These are phyloP conservation scores for Nestor notabilis DNA, from an alignment of 2,113 vertebrate species.

Conservation along the genomic window DNA sequence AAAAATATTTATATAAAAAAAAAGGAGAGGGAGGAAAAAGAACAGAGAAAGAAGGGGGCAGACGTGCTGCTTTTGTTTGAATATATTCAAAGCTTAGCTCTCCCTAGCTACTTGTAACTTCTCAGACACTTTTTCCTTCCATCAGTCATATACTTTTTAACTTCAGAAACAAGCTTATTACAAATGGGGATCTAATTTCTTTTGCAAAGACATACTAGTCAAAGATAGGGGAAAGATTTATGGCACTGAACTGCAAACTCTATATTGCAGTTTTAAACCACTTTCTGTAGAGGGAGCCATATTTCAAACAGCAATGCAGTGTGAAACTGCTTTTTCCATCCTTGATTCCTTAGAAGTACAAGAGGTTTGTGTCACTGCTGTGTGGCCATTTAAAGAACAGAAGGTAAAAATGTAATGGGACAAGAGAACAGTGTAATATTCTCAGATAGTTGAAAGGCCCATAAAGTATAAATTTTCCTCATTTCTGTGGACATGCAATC, in stretches of 20 bases:
- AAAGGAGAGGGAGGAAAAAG: background rate
- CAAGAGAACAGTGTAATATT: background rate
- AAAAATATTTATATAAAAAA: background rate
- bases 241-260: background rate
- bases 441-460: background rate
- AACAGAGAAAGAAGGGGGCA: background rate
- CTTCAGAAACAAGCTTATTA: background rate
- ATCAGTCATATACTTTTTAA: background rate
- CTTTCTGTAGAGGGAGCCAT: constrained; percentile 68
- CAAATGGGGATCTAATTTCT: background rate
- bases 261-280: constrained; percentile 42
- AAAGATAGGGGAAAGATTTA: background rate
- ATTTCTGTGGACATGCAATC: background rate
- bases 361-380: background rate
- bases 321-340: background rate
- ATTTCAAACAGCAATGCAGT: background rate
- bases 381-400: background rate
- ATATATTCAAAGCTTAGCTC: background rate
- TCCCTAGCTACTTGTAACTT: background rate
- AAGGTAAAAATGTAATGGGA: background rate
- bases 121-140: background rate
- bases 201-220: background rate
- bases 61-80: background rate
- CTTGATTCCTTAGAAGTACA: background rate
- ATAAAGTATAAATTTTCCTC: background rate